These are phyloP conservation scores for Diorhabda sublineata DNA, from an alignment of 1,140 invertebrate genomes.

Conservation along the genomic window DNA sequence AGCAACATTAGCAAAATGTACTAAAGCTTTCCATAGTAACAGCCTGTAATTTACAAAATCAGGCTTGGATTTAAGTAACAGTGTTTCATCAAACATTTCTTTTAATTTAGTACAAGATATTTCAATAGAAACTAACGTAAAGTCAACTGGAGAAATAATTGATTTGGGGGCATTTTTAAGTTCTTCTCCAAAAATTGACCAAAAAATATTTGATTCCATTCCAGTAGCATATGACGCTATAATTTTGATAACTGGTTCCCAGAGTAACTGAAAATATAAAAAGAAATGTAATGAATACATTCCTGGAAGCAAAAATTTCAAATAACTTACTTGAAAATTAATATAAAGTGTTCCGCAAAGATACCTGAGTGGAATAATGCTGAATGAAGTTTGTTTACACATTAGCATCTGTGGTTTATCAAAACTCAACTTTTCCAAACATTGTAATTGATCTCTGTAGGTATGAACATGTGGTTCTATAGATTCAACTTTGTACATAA, in stretches of 20 bases:
- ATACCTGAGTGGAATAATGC: constrained; percentile 65
- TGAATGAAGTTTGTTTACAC: constrained; percentile 54
- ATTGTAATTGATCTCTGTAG: constrained; percentile 71
- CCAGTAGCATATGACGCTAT: constrained; percentile 68
- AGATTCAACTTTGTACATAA: constrained; percentile 67
- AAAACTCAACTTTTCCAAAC: constrained; percentile 68
- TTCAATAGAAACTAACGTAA: constrained; percentile 22
- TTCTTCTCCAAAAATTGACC: constrained; percentile 67
- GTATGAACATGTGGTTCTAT: constrained; percentile 64
- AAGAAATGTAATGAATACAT: not conserved
- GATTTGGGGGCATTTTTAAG: constrained; percentile 51
- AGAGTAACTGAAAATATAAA: constrained; percentile 56
- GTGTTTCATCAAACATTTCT: constrained; percentile 30
- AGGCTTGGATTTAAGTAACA: constrained; percentile 53
- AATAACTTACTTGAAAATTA: constrained; percentile 67
- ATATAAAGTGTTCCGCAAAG: constrained; percentile 77
- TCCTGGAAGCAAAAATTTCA: not conserved
- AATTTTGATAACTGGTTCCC: constrained; percentile 75
- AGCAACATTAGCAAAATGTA: constrained; percentile 64
- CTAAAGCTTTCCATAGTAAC: constrained; percentile 76
- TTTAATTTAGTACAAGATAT: constrained; percentile 29
- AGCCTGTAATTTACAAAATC: constrained; percentile 73
- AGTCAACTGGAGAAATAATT: constrained; percentile 35
- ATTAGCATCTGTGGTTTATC: constrained; percentile 55
- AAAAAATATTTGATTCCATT: constrained; percentile 66